Conservation (phyloP, 2,888 invertebrate species). For the Catocala sponsa region DNA sequence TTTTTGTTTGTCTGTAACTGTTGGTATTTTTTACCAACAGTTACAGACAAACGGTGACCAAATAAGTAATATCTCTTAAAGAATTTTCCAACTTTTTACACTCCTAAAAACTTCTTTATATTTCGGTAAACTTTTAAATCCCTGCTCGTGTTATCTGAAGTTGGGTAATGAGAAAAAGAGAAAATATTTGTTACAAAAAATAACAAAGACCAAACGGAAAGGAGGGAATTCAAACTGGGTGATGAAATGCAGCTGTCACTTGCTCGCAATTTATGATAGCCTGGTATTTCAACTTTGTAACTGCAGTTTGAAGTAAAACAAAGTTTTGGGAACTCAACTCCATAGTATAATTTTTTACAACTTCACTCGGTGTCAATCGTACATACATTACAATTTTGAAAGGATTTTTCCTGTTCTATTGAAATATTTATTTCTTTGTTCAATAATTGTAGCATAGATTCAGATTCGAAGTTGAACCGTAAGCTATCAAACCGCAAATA, state of each 20-base stretch:
- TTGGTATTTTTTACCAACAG: too few relatives aligned
- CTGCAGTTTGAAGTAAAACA: constrained; percentile 39
- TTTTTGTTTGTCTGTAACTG: too few relatives aligned
- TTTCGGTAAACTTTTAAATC: constrained; percentile 41
- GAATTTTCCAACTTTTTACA: constrained; percentile 13
- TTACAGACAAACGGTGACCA: constrained; percentile 8
- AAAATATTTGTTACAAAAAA: constrained; percentile 47
- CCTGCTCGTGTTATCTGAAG: constrained; percentile 22
- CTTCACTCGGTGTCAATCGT: too few relatives aligned
- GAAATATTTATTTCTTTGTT: too few relatives aligned
- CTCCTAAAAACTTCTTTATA: constrained; percentile 24
- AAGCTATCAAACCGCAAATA: too few relatives aligned
- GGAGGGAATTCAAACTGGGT: constrained; percentile 42
- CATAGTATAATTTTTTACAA: not conserved
- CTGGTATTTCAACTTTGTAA: constrained; percentile 39
- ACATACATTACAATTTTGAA: not conserved
- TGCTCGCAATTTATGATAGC: constrained; percentile 33
- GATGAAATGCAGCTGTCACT: constrained; percentile 39
- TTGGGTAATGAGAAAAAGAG: constrained; percentile 46
- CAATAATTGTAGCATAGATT: too few relatives aligned
- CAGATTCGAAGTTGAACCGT: too few relatives aligned
- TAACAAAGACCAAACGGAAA: constrained; percentile 47
- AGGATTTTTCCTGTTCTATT: not conserved
- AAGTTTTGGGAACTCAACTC: not conserved
- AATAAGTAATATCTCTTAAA: constrained; percentile 16